Percentiles rank a stretch among this genome's conserved stretches.
Conservation (phyloP, 1,140 invertebrate genomes). For the Rhagoletis pomonella region DNA sequence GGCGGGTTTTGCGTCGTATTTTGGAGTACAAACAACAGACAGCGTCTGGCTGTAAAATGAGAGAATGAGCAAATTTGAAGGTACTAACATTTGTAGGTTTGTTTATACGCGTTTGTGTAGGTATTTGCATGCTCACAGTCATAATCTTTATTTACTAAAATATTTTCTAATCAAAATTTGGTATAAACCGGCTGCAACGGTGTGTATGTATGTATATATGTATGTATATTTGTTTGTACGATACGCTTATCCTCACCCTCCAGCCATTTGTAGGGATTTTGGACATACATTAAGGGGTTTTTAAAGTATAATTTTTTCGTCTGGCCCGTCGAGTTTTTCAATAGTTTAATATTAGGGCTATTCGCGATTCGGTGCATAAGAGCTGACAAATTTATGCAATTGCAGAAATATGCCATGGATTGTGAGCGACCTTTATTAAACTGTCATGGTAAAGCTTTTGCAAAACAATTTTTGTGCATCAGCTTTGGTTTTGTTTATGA, state of each 20-base stretch:
- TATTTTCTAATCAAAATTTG: conserved; percentile 14
- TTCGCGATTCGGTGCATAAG: not conserved
- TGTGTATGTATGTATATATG: not conserved
- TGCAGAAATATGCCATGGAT: too few species aligned
- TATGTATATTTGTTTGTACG: not conserved
- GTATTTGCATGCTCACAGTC: conserved; percentile 6
- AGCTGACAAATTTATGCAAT: not conserved
- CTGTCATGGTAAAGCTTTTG: too few species aligned
- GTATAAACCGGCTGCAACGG: not conserved
- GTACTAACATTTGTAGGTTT: not conserved
- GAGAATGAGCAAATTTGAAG: conserved; percentile 2
- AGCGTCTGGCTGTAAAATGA: conserved; percentile 17
- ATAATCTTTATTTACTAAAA: conserved; percentile 2
- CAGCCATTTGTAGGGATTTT: not conserved
- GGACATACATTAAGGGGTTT: not conserved
- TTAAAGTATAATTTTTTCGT: not conserved
- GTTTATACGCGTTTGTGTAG: not conserved
- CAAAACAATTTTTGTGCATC: too few species aligned
- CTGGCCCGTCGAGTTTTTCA: not conserved
- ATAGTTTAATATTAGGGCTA: not conserved
- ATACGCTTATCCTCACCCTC: not conserved
- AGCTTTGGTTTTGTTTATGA: too few species aligned
- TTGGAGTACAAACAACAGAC: not conserved
- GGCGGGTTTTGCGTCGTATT: not conserved
- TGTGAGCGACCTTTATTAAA: too few species aligned